Base-by-base conservation (phyloP, 2,888 invertebrate species). In the Odontocolon sp. region DNA sequence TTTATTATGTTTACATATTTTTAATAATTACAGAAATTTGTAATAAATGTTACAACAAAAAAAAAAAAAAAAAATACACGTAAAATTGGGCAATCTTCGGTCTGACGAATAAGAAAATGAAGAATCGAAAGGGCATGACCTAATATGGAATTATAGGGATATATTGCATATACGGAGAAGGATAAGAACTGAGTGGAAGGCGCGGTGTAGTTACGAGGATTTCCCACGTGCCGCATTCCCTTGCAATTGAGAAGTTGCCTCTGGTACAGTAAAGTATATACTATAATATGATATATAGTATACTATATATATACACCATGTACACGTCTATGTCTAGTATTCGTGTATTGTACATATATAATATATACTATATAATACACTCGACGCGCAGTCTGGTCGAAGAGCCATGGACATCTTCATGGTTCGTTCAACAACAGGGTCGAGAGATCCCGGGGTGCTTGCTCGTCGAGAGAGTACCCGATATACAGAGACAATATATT, bases 361-460 rank as follows among this genome's bases (percentile, higher is more conserved):
- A 42, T n/a, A 42, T 45, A 36, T 54, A 63, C 38, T 57, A 21
- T 11, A 47, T 50, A 67, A 71, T 54, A 61, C 36, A n/a, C 8
- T 42, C 76, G 67, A 70, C 66, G 61, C 54, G 59, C 54, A 67
- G 61, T 67, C 67, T 76, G 67, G 61, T 56, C 52, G 67, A 45
- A 52, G 76, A 76, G 67, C 67, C 69, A 73, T 61, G 74, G 74
- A 74, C 75, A 72, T 78, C 80, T 68, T 77, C 72, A 78, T 72
- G 78, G 71, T 81, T 82, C 79, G 78, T 75, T 78, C 81, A 73
- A 81, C 82, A 81, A 84, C 80, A 72, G 79, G 78, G 81, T 80
- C 81, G 80, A 79, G 57, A 18, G 63, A 72, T 42, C 72, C 52
- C 54, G 66, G 57, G 42, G 66, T 59, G 54, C 63, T 50, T 14